A percentile compares a stretch with the other conserved stretches of the same genome.
Evolutionary conservation across 2,888 invertebrate genomes (phyloP).

Genomic region (Axea sp.): DNA sequence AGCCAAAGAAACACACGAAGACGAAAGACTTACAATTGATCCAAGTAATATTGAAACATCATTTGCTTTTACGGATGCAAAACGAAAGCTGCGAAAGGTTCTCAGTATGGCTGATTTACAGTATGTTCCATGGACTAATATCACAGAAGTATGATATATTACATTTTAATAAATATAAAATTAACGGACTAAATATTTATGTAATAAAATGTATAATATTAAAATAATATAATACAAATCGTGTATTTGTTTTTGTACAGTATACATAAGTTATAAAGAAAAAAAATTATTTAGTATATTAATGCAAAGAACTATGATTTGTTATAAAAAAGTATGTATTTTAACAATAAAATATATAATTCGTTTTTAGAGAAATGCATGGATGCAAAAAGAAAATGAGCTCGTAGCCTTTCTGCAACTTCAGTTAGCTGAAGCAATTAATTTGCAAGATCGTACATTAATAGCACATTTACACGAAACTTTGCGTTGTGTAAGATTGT

Average conservation of each 20-base stretch:
- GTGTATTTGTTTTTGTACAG: no score
- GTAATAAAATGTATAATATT: no score
- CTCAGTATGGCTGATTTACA: constrained; percentile 92
- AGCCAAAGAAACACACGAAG: constrained; percentile 78
- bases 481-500: constrained; percentile 86
- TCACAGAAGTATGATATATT: constrained; percentile 69
- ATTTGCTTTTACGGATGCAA: constrained; percentile 85
- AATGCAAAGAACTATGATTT: no score
- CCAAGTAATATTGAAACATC: constrained; percentile 82
- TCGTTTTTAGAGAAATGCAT: constrained; percentile 74
- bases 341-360: not conserved
- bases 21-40: constrained; percentile 80
- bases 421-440: constrained; percentile 90
- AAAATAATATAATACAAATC: no score
- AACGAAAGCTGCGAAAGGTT: constrained; percentile 93
- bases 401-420: constrained; percentile 86
- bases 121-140: constrained; percentile 80
- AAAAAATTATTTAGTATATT: not conserved
- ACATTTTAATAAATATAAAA: not conserved
- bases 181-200: no score
- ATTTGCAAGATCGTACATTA: constrained; percentile 87
- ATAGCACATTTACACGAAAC: constrained; percentile 92
- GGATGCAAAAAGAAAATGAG: constrained; percentile 79
- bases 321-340: no score
- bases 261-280: no score